Percentiles rank a stretch among this genome's conserved stretches.
These are phyloP conservation scores for Cyprinodon brontotheroides DNA, from an alignment of 2,113 vertebrate genomes.

Conservation along the genomic window DNA sequence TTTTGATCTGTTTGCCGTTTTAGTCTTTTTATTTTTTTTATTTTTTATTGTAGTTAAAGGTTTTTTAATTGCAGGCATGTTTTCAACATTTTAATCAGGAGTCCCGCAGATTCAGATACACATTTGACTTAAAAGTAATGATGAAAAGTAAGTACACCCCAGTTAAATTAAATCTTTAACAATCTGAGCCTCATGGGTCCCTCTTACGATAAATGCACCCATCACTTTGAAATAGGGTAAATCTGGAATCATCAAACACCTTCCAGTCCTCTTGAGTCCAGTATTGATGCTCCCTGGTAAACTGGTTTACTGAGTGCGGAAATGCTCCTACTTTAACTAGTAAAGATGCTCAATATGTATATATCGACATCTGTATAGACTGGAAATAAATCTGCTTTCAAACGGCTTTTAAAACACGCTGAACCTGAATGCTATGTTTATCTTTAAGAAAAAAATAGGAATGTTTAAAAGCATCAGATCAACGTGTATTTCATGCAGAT, in stretches of 20 bases:
- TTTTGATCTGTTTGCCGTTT: constrained; percentile 26
- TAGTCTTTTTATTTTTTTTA: constrained; percentile 24
- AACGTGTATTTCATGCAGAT: background rate
- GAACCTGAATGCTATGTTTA: background rate
- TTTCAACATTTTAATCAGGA: background rate
- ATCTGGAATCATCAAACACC: too few relatives aligned
- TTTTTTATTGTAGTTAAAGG: background rate
- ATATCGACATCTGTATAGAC: background rate
- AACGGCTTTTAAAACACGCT: background rate
- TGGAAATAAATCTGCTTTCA: background rate
- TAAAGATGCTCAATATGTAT: background rate
- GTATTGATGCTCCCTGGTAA: too few relatives aligned
- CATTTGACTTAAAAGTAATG: background rate
- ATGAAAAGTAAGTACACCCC: background rate
- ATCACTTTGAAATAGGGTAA: too few relatives aligned
- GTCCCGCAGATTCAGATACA: background rate
- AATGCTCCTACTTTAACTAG: too few relatives aligned
- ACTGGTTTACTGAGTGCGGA: too few relatives aligned
- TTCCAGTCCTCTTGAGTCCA: too few relatives aligned
- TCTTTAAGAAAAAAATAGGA: background rate
- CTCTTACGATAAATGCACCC: too few relatives aligned
- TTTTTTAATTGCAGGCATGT: background rate
- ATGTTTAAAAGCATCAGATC: background rate
- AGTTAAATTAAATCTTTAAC: background rate
- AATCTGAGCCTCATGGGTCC: too few relatives aligned